Evolutionary conservation across 1,140 invertebrate genomes (phyloP).

Genomic region (Harpegnathos saltator): DNA sequence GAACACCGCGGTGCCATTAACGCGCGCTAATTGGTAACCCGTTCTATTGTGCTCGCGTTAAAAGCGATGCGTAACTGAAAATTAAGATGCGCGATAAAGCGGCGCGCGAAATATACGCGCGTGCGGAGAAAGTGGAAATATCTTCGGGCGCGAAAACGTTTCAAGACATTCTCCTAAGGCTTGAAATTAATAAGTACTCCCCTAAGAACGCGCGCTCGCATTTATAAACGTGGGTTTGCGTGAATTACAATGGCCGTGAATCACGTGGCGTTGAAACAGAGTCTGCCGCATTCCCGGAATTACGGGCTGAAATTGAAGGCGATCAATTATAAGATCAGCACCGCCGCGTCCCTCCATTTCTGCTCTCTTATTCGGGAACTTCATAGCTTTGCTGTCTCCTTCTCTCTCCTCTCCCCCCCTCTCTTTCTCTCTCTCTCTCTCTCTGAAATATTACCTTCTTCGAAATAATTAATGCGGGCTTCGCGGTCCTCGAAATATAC

Average conservation of each 20-base stretch:
- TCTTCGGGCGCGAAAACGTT: background rate
- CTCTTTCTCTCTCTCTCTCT: too few relatives aligned
- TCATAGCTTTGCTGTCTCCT: background rate
- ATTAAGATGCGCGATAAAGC: slow-evolving; percentile 2
- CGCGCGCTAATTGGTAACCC: slow-evolving; percentile 33
- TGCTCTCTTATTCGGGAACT: slow-evolving; percentile 2
- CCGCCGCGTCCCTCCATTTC: background rate
- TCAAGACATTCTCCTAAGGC: too few relatives aligned
- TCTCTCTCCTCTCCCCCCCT: too few relatives aligned
- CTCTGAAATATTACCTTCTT: slow-evolving; percentile 11
- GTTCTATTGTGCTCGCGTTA: background rate
- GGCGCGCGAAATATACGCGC: too few relatives aligned
- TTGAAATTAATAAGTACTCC: slow-evolving; percentile 38
- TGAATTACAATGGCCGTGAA: slow-evolving; percentile 34
- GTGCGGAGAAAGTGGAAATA: background rate
- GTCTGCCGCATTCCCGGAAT: slow-evolving; percentile 9
- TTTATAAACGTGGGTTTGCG: slow-evolving; percentile 19
- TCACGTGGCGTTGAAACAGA: background rate
- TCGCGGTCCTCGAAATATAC: background rate
- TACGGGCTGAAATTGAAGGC: slow-evolving; percentile 14
- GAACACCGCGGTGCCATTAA: slow-evolving; percentile 13
- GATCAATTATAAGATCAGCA: slow-evolving; percentile 38
- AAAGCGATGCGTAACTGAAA: background rate
- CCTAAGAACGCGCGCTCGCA: slow-evolving; percentile 17
- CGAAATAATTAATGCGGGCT: slow-evolving; percentile 1